Conservation (phyloP, 2,113 vertebrate species). For the Euleptes europaea region DNA sequence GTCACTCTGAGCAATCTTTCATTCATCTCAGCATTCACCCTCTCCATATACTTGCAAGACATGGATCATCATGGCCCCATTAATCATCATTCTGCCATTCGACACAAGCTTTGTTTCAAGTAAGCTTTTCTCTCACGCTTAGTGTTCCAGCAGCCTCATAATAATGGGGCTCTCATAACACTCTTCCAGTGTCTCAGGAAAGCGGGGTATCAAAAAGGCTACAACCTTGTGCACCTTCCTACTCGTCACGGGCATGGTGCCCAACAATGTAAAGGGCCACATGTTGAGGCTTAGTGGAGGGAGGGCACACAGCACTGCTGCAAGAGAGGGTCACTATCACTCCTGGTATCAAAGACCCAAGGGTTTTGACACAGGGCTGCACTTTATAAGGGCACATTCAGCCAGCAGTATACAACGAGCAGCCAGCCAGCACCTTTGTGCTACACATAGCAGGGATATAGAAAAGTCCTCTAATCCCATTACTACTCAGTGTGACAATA, state of each 20-base stretch:
- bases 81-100: not conserved
- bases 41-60: not conserved
- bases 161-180: not conserved
- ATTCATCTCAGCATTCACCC: not conserved
- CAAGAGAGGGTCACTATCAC: not conserved
- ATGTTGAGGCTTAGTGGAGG: not conserved
- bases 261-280: not conserved
- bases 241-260: not conserved
- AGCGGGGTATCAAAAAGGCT: fast-evolving
- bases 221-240: not conserved
- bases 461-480: conserved; percentile 49
- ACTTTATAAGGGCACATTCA: not conserved
- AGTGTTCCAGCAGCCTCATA: not conserved
- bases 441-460: conserved; percentile 30
- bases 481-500: conserved; percentile 21
- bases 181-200: not conserved
- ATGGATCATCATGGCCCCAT: not conserved
- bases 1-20: not conserved
- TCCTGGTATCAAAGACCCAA: not conserved
- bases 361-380: too few relatives aligned
- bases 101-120: not conserved
- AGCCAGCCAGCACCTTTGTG: conserved; percentile 49
- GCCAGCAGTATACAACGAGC: too few relatives aligned
- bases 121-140: not conserved
- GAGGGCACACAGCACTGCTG: fast-evolving